These are phyloP conservation scores for Rostratula benghalensis DNA, from an alignment of 2,113 vertebrate genomes.

Conservation along the genomic window DNA sequence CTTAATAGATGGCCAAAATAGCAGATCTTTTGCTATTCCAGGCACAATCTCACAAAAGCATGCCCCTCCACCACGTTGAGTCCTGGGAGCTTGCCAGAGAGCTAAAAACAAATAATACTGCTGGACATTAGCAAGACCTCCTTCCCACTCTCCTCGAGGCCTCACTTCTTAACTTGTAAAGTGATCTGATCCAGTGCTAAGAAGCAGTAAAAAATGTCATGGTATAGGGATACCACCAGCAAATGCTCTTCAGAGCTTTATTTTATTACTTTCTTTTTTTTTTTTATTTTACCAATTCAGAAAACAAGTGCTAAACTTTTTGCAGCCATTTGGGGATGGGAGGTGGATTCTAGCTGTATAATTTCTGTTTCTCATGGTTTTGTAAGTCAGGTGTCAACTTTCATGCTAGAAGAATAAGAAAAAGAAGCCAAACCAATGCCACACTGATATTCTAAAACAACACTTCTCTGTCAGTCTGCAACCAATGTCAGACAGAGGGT, in stretches of 20 bases:
- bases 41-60: background rate
- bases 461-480: background rate
- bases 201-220: constrained; percentile 4
- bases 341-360: background rate
- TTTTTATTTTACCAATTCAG: background rate
- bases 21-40: background rate
- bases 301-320: background rate
- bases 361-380: background rate
- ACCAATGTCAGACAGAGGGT: background rate
- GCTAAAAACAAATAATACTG: background rate
- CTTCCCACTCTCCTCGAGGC: background rate
- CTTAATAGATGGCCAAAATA: background rate
- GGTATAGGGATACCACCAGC: background rate
- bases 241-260: background rate
- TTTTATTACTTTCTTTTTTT: background rate
- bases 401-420: background rate
- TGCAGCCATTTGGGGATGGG: background rate
- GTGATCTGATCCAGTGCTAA: background rate
- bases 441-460: background rate
- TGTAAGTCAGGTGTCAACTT: background rate
- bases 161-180: background rate
- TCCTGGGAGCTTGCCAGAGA: background rate
- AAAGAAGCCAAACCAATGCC: background rate
- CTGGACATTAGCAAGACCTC: background rate
- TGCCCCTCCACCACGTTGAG: background rate